A percentile compares a stretch with the other conserved stretches of the same genome.
Evolutionary conservation across 2,888 invertebrate species (phyloP).

Genomic region (Andrena trimmerana): DNA sequence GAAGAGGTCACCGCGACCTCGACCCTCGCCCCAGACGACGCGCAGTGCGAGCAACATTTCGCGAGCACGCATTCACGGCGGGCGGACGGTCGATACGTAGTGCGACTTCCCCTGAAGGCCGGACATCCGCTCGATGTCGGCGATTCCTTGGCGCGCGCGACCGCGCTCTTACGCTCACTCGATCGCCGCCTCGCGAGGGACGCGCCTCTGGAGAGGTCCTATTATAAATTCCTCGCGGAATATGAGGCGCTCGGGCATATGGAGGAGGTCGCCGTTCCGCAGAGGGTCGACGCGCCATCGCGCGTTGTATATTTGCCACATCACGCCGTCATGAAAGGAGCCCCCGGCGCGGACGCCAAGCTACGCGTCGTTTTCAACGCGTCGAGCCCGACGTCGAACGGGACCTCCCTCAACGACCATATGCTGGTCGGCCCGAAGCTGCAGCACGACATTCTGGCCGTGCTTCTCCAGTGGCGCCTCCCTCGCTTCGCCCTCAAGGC

Average conservation of each 20-base stretch:
- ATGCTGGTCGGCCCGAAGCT: neutral
- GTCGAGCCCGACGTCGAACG: neutral
- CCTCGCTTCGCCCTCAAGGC: neutral
- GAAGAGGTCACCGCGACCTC: neutral
- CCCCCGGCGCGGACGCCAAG: neutral
- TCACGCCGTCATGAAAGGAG: neutral
- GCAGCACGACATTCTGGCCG: neutral
- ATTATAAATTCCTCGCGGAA: neutral
- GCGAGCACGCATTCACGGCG: neutral
- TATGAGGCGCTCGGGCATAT: neutral
- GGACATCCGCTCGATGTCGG: neutral
- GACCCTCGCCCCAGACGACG: neutral
- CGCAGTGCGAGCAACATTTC: neutral
- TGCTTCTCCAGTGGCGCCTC: neutral
- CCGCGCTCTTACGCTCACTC: neutral
- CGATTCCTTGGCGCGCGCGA: neutral
- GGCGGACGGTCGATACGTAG: neutral
- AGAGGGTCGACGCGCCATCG: neutral
- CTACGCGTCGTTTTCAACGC: neutral
- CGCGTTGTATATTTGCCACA: neutral
- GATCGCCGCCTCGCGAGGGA: neutral
- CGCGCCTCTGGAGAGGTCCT: neutral
- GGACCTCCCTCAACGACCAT: neutral
- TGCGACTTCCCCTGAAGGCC: accelerated
- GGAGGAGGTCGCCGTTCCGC: neutral